A percentile compares a stretch with the other conserved stretches of the same genome.
These are phyloP conservation scores for Sebastes trivittatus DNA, from an alignment of 2,797 vertebrate species.

Conservation along the genomic window DNA sequence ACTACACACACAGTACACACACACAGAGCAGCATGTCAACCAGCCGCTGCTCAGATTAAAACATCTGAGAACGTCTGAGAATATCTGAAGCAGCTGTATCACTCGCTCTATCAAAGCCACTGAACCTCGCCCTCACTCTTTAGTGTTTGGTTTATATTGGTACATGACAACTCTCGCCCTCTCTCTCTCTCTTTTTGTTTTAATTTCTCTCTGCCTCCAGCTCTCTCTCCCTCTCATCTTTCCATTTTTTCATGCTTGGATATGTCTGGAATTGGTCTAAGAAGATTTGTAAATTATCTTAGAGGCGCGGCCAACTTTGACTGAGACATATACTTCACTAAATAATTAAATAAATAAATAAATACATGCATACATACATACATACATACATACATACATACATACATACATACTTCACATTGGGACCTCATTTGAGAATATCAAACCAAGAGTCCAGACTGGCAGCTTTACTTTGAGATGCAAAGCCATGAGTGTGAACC, in stretches of 20 bases:
- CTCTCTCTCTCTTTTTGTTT: neutral
- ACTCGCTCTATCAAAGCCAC: constrained; percentile 21
- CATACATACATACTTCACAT: neutral
- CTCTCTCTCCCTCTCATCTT: neutral
- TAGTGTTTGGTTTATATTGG: constrained; percentile 20
- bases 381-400: no score
- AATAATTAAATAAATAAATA: no score
- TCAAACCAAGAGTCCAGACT: constrained; percentile 4
- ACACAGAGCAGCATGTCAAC: constrained; percentile 9
- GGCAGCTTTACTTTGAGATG: constrained; percentile 21
- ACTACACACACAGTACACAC: neutral
- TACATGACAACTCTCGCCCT: neutral
- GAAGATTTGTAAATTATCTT: constrained; percentile 47
- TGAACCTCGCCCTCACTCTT: constrained; percentile 1
- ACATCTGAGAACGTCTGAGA: constrained; percentile 26
- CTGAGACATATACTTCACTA: neutral
- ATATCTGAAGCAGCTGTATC: constrained; percentile 23
- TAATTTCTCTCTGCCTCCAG: neutral
- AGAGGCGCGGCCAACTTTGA: neutral
- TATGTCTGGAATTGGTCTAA: constrained; percentile 28
- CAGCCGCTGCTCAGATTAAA: constrained; percentile 40
- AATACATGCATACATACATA: no score
- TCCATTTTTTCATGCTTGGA: constrained; percentile 4
- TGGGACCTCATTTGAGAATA: constrained; percentile 12
- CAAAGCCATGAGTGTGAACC: constrained; percentile 1